phyloP scores from a whole-genome alignment of 2,797 vertebrate species.

The Girardinus metallicus region DNA sequence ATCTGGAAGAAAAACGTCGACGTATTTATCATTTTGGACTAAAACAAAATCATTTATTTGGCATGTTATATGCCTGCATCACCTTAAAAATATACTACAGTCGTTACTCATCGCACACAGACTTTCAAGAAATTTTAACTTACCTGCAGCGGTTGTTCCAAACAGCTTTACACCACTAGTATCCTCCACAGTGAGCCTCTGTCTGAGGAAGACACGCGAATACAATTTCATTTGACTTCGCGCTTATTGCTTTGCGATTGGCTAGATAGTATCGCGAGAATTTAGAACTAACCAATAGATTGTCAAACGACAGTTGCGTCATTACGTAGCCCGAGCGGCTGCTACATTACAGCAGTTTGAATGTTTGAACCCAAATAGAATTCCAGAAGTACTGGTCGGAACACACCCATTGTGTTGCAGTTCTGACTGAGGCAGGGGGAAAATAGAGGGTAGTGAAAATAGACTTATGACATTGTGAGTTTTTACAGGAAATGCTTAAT shows the following conservation, averaged over 20 bases:
- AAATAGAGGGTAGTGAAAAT: too few species aligned
- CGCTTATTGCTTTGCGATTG: conserved; percentile 44
- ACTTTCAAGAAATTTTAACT: background rate
- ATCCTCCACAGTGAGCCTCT: background rate
- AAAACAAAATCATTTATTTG: background rate
- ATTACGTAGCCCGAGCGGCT: background rate
- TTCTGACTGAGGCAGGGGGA: background rate
- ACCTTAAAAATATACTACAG: background rate
- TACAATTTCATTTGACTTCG: conserved; percentile 59
- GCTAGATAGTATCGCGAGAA: conserved; percentile 51
- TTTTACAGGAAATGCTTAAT: background rate
- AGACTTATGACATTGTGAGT: background rate
- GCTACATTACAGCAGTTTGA: conserved; percentile 45
- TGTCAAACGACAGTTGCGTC: conserved; percentile 11
- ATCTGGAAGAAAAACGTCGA: background rate
- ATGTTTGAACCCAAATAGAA: conserved; percentile 81
- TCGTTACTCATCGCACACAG: background rate
- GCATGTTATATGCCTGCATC: background rate
- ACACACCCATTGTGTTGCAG: conserved; percentile 7
- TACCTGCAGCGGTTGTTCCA: conserved; percentile 3
- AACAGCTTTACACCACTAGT: background rate
- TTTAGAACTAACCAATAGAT: conserved; percentile 52
- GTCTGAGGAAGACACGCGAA: background rate
- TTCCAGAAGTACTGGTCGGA: conserved; percentile 61
- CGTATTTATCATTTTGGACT: too few species aligned